Percentiles rank a stretch among this genome's conserved stretches.
Conservation (phyloP, 2,113 vertebrate species). For the Peromyscus leucopus region DNA sequence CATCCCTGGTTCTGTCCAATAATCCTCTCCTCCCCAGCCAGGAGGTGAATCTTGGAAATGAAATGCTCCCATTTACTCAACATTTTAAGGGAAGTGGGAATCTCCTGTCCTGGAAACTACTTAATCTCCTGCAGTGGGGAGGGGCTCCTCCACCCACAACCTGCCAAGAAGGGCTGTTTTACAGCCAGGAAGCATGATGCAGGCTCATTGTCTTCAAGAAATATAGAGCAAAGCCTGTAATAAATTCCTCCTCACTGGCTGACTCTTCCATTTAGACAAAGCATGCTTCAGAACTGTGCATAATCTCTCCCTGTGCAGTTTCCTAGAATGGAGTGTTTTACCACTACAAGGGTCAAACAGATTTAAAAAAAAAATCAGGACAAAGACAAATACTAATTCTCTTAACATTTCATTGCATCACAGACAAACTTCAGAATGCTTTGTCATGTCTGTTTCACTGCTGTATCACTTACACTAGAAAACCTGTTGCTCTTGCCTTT, state of each 20-base stretch:
- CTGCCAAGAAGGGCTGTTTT: conserved; percentile 31
- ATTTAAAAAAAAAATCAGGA: background rate
- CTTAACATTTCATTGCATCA: background rate
- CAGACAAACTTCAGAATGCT: background rate
- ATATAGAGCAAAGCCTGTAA: conserved; percentile 7
- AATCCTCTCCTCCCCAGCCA: background rate
- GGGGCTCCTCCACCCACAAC: background rate
- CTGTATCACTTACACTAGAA: background rate
- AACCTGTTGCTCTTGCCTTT: background rate
- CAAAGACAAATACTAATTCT: conserved; percentile 24
- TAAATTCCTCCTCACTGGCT: conserved; percentile 38
- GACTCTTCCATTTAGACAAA: conserved; percentile 64
- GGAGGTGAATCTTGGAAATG: conserved; percentile 34
- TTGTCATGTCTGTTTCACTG: background rate
- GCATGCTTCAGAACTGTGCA: conserved; percentile 23
- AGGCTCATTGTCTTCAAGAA: conserved; percentile 32
- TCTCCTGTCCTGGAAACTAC: conserved; percentile 26
- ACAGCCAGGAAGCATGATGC: conserved; percentile 53
- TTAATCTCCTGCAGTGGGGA: background rate
- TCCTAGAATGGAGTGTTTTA: background rate
- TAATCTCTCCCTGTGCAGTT: conserved; percentile 28
- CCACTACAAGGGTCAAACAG: background rate
- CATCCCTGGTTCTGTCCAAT: background rate
- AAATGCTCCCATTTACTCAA: background rate
- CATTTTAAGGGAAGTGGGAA: conserved; percentile 63